Conservation (phyloP, 2,797 vertebrate species). For the Prunella strophiata region DNA sequence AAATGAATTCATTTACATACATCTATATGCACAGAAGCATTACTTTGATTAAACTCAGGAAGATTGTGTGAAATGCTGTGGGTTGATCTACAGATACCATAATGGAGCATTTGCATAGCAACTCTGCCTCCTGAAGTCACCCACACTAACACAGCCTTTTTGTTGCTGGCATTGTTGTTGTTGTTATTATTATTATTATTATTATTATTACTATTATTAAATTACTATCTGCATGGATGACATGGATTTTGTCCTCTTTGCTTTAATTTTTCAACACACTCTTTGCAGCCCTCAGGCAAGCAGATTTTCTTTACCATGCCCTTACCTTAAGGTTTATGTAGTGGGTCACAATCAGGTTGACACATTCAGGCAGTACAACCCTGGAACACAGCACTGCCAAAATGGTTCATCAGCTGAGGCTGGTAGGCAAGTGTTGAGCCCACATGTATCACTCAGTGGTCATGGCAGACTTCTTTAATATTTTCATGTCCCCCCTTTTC, state of each 20-base stretch:
- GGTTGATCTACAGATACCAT: not conserved
- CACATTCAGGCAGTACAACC: not conserved
- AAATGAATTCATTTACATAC: not conserved
- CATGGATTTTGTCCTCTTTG: not conserved
- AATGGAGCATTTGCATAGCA: not conserved
- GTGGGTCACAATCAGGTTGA: not conserved
- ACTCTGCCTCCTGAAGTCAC: not conserved
- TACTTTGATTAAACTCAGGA: not conserved
- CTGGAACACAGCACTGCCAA: not conserved
- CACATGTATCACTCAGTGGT: not conserved
- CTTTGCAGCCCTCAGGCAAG: not conserved
- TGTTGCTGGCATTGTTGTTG: not conserved
- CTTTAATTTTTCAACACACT: not conserved
- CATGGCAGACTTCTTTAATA: not conserved
- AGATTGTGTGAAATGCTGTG: not conserved
- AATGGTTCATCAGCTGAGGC: not conserved
- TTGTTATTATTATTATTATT: not conserved
- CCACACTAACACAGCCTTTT: not conserved
- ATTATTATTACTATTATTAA: not conserved
- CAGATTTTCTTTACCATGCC: not conserved
- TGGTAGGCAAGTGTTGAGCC: not conserved
- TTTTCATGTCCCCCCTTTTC: not conserved
- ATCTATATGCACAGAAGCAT: not conserved
- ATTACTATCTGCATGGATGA: not conserved
- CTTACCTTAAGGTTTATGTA: not conserved